A percentile compares a stretch with the other conserved stretches of the same genome.
phyloP scores from a whole-genome alignment of 1,140 invertebrate species.

The Drosophila eugracilis region DNA sequence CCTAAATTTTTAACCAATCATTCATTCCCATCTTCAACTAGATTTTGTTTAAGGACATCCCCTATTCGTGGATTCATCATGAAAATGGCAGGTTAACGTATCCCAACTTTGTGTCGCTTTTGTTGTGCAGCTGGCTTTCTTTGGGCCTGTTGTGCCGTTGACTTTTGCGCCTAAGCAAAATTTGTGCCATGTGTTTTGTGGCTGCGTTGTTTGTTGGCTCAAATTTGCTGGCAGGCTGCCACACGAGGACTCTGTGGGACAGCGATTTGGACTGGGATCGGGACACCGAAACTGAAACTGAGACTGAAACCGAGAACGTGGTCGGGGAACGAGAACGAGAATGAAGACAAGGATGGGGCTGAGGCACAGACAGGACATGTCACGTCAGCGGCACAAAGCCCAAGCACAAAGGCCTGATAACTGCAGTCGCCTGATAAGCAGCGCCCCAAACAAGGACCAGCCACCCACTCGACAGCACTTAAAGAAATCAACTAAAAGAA shows the following conservation, averaged over 20 bases:
- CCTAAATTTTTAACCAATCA: too few species aligned
- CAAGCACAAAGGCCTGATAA: conserved; percentile 67
- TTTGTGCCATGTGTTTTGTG: conserved; percentile 56
- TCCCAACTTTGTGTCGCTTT: conserved; percentile 40
- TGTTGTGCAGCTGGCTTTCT: conserved; percentile 36
- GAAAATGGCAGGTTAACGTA: conserved; percentile 8
- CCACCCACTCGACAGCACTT: conserved; percentile 9
- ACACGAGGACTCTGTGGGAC: conserved; percentile 40
- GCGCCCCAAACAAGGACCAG: conserved; percentile 18
- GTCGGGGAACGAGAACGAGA: background rate
- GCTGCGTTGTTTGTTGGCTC: conserved; percentile 41
- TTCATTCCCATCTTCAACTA: too few species aligned
- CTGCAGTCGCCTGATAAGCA: conserved; percentile 73
- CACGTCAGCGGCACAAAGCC: conserved; percentile 76
- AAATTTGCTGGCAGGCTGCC: conserved; percentile 60
- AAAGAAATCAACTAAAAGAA: too few species aligned
- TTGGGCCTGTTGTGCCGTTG: conserved; percentile 52
- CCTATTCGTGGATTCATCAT: background rate
- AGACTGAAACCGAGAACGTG: conserved; percentile 15
- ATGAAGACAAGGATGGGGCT: background rate
- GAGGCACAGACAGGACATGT: conserved; percentile 65
- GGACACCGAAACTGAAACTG: conserved; percentile 21
- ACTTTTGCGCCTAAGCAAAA: conserved; percentile 51
- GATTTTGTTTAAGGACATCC: conserved; percentile 13
- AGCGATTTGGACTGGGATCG: conserved; percentile 14